phyloP scores from a whole-genome alignment of 1,140 invertebrate genomes.

The Subanguina moxae region DNA sequence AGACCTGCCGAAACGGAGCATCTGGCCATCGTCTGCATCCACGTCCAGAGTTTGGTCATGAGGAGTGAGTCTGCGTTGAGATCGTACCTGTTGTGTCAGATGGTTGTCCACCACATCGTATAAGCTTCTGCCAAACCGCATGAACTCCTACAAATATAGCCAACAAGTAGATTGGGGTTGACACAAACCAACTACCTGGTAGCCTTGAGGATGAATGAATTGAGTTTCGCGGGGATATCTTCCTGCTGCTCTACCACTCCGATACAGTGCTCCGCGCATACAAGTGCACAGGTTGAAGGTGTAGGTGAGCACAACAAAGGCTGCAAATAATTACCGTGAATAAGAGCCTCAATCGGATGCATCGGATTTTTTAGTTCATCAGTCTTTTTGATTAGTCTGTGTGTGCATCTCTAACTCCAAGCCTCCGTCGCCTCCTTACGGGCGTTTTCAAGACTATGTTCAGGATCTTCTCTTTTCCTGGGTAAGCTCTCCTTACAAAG shows the following conservation, averaged over 20 bases:
- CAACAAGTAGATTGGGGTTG: neutral
- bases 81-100: slow-evolving; percentile 13
- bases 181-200: neutral
- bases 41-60: slow-evolving; percentile 17
- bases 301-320: too few species aligned
- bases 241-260: neutral
- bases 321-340: too few species aligned
- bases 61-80: slow-evolving; percentile 17
- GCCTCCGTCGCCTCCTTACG: too few species aligned
- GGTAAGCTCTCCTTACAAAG: too few species aligned
- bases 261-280: slow-evolving; percentile 11
- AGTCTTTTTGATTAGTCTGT: too few species aligned
- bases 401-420: too few species aligned
- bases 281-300: too few species aligned
- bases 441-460: too few species aligned
- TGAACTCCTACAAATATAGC: neutral
- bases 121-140: slow-evolving; percentile 13
- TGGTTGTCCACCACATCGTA: slow-evolving; percentile 14
- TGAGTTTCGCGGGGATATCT: neutral
- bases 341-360: too few species aligned
- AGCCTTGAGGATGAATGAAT: neutral
- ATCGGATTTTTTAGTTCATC: too few species aligned
- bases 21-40: slow-evolving; percentile 32
- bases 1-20: slow-evolving; percentile 18
- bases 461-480: too few species aligned